These are phyloP conservation scores for Triplophysa tibetana DNA, from an alignment of 2,113 vertebrate genomes.

Conservation along the genomic window DNA sequence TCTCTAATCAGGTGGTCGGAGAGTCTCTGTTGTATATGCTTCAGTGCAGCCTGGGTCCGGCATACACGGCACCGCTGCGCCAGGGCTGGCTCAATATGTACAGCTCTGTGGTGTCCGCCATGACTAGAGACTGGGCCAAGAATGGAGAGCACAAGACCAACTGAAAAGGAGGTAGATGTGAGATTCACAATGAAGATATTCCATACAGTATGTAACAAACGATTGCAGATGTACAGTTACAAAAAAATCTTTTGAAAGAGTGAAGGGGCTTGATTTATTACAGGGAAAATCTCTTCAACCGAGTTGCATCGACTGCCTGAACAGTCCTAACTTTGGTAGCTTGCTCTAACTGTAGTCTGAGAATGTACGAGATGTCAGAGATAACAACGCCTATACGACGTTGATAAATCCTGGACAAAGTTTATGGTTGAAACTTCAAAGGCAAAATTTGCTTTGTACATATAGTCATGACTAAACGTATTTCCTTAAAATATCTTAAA, in stretches of 20 bases:
- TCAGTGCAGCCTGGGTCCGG: constrained; percentile 85
- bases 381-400: constrained; percentile 26
- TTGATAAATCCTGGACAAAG: constrained; percentile 33
- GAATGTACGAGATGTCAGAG: constrained; percentile 12
- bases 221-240: constrained; percentile 11
- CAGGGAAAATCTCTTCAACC: neutral
- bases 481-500: constrained; percentile 65
- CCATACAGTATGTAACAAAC: neutral
- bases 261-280: neutral
- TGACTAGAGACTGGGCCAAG: constrained; percentile 83
- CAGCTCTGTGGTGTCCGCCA: constrained; percentile 82
- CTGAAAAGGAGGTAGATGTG: constrained; percentile 57
- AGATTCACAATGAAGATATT: constrained; percentile 16
- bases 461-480: constrained; percentile 66
- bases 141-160: constrained; percentile 76
- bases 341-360: constrained; percentile 37
- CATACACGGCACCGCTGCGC: constrained; percentile 79
- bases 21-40: constrained; percentile 93
- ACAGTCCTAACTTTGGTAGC: constrained; percentile 11
- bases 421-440: constrained; percentile 48
- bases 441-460: constrained; percentile 63
- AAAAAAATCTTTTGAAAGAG: constrained; percentile 18
- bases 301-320: constrained; percentile 24
- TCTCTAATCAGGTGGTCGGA: constrained; percentile 78
- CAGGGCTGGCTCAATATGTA: constrained; percentile 93